Evolutionary conservation across 1,140 invertebrate genomes (phyloP).

Genomic region (Teleopsis dalmanni): DNA sequence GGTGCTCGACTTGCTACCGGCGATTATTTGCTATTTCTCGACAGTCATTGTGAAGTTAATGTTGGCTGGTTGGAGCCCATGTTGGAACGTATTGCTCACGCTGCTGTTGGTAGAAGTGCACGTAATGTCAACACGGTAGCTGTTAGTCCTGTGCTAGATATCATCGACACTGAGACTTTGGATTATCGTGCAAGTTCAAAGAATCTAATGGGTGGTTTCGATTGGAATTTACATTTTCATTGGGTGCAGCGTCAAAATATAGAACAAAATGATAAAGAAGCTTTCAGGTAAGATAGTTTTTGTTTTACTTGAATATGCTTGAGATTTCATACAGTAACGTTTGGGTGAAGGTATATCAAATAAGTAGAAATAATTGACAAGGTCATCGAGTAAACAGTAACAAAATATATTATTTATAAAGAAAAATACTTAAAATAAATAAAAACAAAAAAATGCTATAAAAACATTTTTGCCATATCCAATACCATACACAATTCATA

Average conservation of each 20-base stretch:
- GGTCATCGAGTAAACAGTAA: too few species aligned
- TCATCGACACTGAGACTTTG: slow-evolving; percentile 53
- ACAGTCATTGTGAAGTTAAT: slow-evolving; percentile 75
- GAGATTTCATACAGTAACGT: too few species aligned
- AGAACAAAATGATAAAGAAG: too few species aligned
- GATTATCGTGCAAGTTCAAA: slow-evolving; percentile 51
- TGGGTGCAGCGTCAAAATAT: slow-evolving; percentile 82
- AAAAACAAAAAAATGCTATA: too few species aligned
- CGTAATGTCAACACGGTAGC: slow-evolving; percentile 28
- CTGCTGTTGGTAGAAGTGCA: not conserved
- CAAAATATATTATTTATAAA: too few species aligned
- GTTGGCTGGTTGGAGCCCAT: slow-evolving; percentile 58
- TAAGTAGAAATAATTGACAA: too few species aligned
- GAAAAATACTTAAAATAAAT: too few species aligned
- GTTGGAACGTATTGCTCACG: not conserved
- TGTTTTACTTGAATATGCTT: too few species aligned
- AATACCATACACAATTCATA: too few species aligned
- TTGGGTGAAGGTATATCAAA: too few species aligned
- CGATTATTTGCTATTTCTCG: slow-evolving; percentile 69
- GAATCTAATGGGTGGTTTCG: slow-evolving; percentile 80
- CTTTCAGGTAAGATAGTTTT: too few species aligned
- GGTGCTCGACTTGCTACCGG: slow-evolving; percentile 59
- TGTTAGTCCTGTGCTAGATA: slow-evolving; percentile 54
- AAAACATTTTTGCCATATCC: too few species aligned
- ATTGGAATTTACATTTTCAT: slow-evolving; percentile 92